Percentiles rank a stretch among this genome's conserved stretches.
Evolutionary conservation across 2,113 vertebrate species (phyloP).

Genomic region (Coracopsis vasa): DNA sequence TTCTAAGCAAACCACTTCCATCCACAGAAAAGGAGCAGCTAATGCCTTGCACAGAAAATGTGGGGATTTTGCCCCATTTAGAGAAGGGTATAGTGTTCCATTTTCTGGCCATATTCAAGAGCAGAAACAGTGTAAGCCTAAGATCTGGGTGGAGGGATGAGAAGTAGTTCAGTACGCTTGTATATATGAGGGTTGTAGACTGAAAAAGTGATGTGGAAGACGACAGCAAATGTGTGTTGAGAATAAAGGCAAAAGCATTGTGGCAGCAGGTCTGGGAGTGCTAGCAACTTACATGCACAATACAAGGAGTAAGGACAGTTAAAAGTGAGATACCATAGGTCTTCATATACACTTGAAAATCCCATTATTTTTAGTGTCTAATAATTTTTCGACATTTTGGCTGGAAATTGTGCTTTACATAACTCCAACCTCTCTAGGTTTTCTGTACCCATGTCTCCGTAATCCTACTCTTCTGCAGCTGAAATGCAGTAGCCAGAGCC

Average conservation of each 20-base stretch:
- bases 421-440: accelerated
- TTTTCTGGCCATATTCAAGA: neutral
- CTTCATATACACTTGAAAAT: neutral
- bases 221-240: accelerated
- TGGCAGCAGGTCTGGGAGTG: neutral
- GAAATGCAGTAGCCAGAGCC: neutral
- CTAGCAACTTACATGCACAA: neutral
- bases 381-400: neutral
- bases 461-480: neutral
- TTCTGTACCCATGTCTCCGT: neutral
- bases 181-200: neutral
- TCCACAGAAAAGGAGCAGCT: neutral
- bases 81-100: neutral
- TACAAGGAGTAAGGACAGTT: neutral
- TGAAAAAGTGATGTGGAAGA: neutral
- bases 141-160: neutral
- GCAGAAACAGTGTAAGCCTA: neutral
- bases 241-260: neutral
- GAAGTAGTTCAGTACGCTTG: neutral
- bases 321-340: neutral
- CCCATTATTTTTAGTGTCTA: neutral
- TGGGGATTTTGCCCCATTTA: neutral
- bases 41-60: neutral
- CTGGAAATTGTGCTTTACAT: neutral
- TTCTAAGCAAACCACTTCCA: neutral